Percentiles rank a stretch among this genome's conserved stretches.
Conservation (phyloP, 2,113 vertebrate genomes). For the Hoplias malabaricus region DNA sequence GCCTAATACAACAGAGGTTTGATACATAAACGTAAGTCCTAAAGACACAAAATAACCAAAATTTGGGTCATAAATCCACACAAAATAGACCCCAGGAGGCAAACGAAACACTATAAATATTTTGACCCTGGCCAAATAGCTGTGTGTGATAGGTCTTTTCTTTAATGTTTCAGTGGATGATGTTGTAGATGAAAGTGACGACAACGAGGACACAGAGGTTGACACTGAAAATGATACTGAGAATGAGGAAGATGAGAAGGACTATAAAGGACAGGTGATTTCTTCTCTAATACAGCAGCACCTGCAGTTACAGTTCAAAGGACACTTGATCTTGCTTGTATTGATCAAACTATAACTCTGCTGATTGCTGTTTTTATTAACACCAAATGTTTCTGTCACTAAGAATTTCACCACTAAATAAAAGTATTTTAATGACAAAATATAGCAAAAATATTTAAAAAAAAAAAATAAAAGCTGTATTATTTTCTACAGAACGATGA, state of each 20-base stretch:
- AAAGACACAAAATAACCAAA: too few species aligned
- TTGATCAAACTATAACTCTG: background rate
- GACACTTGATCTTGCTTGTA: background rate
- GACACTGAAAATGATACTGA: constrained; percentile 88
- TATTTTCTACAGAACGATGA: constrained; percentile 86
- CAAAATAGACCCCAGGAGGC: too few species aligned
- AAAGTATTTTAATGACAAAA: too few species aligned
- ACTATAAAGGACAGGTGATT: constrained; percentile 75
- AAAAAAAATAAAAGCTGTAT: background rate
- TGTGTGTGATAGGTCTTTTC: constrained; percentile 21
- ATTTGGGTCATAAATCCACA: too few species aligned
- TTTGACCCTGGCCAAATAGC: too few species aligned
- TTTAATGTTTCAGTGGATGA: constrained; percentile 85
- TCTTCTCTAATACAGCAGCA: background rate
- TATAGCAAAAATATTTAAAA: background rate
- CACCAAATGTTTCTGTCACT: background rate
- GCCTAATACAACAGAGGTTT: too few species aligned
- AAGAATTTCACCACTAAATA: background rate
- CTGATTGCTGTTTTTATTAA: background rate
- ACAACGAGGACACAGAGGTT: constrained; percentile 87
- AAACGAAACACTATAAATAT: too few species aligned
- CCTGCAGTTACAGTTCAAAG: background rate
- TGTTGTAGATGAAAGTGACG: constrained; percentile 95
- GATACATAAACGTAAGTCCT: too few species aligned
- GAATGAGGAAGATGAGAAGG: constrained; percentile 87